Conservation (phyloP, 2,113 vertebrate species). For the Pycnonotus jocosus region DNA sequence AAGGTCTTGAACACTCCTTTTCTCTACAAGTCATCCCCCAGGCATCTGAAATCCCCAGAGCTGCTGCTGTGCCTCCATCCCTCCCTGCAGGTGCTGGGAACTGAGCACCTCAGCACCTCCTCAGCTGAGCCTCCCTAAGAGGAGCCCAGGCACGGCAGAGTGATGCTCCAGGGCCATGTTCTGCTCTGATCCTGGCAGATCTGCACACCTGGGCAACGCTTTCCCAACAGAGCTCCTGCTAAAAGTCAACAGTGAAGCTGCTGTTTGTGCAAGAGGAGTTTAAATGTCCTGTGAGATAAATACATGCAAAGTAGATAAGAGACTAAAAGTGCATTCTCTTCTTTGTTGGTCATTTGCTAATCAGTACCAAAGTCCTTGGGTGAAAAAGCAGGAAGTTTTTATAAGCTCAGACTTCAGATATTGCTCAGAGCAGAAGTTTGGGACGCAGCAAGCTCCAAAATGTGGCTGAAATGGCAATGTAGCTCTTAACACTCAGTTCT, state of each 20-base stretch:
- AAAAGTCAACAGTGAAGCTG: background rate
- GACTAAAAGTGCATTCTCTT: background rate
- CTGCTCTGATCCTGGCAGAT: background rate
- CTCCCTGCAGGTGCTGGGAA: background rate
- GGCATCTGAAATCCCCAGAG: background rate
- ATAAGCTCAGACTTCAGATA: background rate
- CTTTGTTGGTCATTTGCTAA: background rate
- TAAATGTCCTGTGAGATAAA: background rate
- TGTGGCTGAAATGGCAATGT: background rate
- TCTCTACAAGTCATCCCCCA: background rate
- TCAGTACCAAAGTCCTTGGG: background rate
- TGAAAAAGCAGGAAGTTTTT: background rate
- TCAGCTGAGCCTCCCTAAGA: background rate
- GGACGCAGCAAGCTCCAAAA: background rate
- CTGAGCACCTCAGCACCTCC: background rate
- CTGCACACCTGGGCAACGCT: background rate
- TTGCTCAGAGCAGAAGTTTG: background rate
- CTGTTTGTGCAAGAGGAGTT: background rate
- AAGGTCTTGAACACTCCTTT: background rate
- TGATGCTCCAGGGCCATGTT: background rate
- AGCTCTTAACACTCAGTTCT: background rate
- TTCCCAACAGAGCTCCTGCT: background rate
- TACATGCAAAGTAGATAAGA: background rate
- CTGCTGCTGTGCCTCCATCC: background rate
- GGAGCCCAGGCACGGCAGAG: background rate